These are phyloP conservation scores for Mixornis gularis DNA, from an alignment of 2,113 vertebrate species.

Conservation along the genomic window DNA sequence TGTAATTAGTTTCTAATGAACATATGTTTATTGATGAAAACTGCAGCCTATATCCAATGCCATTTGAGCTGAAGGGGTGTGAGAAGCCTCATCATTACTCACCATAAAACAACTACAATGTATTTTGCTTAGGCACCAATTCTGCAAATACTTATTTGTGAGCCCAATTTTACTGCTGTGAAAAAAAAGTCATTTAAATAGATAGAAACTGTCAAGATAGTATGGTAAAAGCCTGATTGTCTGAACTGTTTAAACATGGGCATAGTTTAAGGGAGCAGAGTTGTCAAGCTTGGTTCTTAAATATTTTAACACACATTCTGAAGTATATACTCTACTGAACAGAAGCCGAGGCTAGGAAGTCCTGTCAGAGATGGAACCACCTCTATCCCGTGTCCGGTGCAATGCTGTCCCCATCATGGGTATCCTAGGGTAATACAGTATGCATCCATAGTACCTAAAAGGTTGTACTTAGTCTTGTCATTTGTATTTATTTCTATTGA, in stretches of 20 bases:
- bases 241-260: background rate
- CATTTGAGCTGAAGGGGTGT: background rate
- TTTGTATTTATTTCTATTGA: background rate
- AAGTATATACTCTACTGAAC: background rate
- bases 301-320: background rate
- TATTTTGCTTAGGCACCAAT: background rate
- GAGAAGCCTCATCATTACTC: background rate
- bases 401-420: background rate
- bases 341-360: background rate
- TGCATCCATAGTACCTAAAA: background rate
- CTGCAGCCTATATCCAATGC: background rate
- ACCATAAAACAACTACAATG: background rate
- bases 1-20: constrained; percentile 55
- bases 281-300: background rate
- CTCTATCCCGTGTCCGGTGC: background rate
- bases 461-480: background rate
- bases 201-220: background rate
- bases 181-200: background rate
- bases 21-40: constrained; percentile 14
- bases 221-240: background rate
- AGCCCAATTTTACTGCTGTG: background rate
- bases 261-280: background rate
- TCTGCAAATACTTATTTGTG: background rate
- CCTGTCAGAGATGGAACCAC: background rate
- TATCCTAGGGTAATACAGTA: background rate